Base-by-base conservation (phyloP, 2,797 vertebrate species). In the Xenopus petersii region DNA sequence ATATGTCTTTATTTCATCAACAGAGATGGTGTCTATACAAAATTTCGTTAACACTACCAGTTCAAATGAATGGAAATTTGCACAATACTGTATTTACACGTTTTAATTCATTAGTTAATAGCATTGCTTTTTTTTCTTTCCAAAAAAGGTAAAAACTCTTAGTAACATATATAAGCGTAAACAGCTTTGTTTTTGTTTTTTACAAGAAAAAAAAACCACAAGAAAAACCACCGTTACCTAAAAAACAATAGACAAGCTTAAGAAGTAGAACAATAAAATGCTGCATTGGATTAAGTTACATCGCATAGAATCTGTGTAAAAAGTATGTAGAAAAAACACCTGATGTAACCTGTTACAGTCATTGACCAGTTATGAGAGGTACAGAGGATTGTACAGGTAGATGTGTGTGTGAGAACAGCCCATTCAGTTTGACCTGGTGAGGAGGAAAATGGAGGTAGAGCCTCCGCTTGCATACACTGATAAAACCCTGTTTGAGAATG, bases 331-430 rank as follows among this genome's bases (percentile, higher is more conserved):
- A 98, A 99, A 42, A 98, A 98, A 98, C 96, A 98, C 97, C 97
- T 98, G 97, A 98, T 98, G 96, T 94, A 93, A 95, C 96, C 94
- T 97, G 95, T 95, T 98, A 98, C 97, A 98, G 97, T 98, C 96
- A 92, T 98, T 96, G 96, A 98, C 96, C 97, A 98, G 95, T 97
- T 96, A 95, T 98, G 96, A 96, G 94, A 99, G 97, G 97, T 99
- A 99, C 96, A 94, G 96, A 97, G 94, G 94, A 98, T 96, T 98
- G 96, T 97, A 98, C 97, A 99, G 97, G 97, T 99, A 99, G 97
- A 98, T 98, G 96, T 95, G 96, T 98, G 97, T 98, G 97, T 97
- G 95, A 94, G 92, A 91, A 96, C 93, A 95, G 93, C 96, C 94
- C 88, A 92, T 94, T 94, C 92, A 95, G 94, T 93, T 89, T 93